Evolutionary conservation across 2,113 vertebrate genomes (phyloP).

Genomic region (Dascyllus trimaculatus): DNA sequence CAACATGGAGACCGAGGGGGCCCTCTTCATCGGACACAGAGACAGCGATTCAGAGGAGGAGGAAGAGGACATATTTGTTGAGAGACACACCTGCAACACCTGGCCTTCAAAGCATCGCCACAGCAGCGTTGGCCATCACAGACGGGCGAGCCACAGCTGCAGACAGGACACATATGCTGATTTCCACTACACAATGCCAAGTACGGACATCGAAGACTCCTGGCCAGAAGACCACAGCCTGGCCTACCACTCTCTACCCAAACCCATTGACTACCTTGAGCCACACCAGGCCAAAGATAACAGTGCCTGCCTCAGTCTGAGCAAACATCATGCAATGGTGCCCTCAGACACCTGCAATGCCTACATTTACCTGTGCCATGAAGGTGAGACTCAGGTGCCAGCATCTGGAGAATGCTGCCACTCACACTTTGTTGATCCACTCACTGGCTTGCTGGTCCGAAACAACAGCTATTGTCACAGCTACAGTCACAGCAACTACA

Average conservation of each 20-base stretch:
- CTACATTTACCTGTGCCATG: conserved; percentile 82
- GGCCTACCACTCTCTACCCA: conserved; percentile 74
- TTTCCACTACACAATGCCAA: conserved; percentile 86
- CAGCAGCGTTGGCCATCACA: conserved; percentile 62
- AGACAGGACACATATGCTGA: conserved; percentile 78
- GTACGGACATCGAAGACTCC: conserved; percentile 83
- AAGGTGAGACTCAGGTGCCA: conserved; percentile 67
- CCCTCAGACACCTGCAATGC: conserved; percentile 74
- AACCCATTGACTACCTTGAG: conserved; percentile 78
- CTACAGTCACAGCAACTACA: conserved; percentile 70
- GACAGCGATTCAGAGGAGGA: conserved; percentile 81
- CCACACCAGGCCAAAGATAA: conserved; percentile 76
- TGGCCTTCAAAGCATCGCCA: conserved; percentile 88
- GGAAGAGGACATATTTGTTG: conserved; percentile 72
- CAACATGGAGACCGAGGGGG: conserved; percentile 77
- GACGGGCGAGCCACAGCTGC: conserved; percentile 68
- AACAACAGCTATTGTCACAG: conserved; percentile 72
- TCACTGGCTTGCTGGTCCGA: conserved; percentile 81
- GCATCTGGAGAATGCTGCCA: conserved; percentile 79
- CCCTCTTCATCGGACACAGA: conserved; percentile 74
- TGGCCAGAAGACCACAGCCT: conserved; percentile 82
- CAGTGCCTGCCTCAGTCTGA: conserved; percentile 76
- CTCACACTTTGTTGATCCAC: conserved; percentile 83
- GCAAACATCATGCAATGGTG: conserved; percentile 66
- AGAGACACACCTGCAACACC: conserved; percentile 80